A percentile compares a stretch with the other conserved stretches of the same genome.
Evolutionary conservation across 30 jellyfish, hydroid and myxozoan genomes (phyloP).

Genomic region (Chironex yamaguchii): DNA sequence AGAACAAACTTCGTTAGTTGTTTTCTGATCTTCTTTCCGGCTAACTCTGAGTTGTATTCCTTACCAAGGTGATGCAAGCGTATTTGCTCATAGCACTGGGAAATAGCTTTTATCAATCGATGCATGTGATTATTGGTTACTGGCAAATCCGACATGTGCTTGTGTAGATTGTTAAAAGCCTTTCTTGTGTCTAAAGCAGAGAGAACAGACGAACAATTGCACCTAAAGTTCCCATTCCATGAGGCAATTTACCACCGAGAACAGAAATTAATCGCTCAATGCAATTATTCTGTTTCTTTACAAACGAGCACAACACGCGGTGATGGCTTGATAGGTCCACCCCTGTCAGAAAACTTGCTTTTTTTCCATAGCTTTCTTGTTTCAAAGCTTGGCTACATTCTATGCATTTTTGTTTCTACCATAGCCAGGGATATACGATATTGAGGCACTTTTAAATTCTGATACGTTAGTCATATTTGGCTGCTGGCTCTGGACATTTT

Average conservation of each 20-base stretch:
- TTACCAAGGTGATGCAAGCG: conserved; percentile 21
- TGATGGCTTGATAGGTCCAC: conserved; percentile 33
- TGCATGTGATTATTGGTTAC: not conserved
- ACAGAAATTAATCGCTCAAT: not conserved
- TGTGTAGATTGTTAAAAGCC: conserved; percentile 17
- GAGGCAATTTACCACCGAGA: conserved; percentile 8
- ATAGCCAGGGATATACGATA: conserved; percentile 68
- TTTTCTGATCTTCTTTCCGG: conserved; percentile 11
- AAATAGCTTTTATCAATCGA: not conserved
- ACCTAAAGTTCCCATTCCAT: conserved; percentile 8
- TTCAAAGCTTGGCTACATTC: conserved; percentile 19
- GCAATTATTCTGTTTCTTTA: conserved; percentile 18
- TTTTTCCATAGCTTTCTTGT: not conserved
- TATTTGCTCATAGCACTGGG: conserved; percentile 2
- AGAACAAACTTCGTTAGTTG: conserved; percentile 18
- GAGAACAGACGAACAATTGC: conserved; percentile 4
- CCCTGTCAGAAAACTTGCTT: conserved; percentile 18
- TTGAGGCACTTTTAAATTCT: conserved; percentile 34
- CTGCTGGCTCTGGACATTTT: too few relatives aligned
- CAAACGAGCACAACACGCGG: not conserved
- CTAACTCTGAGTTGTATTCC: conserved; percentile 12
- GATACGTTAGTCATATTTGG: conserved; percentile 18
- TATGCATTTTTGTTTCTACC: conserved; percentile 3
- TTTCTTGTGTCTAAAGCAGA: not conserved
- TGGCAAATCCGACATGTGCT: conserved; percentile 39